Conservation (phyloP, 2,113 vertebrate species). For the Trochalopteron elliotii region DNA sequence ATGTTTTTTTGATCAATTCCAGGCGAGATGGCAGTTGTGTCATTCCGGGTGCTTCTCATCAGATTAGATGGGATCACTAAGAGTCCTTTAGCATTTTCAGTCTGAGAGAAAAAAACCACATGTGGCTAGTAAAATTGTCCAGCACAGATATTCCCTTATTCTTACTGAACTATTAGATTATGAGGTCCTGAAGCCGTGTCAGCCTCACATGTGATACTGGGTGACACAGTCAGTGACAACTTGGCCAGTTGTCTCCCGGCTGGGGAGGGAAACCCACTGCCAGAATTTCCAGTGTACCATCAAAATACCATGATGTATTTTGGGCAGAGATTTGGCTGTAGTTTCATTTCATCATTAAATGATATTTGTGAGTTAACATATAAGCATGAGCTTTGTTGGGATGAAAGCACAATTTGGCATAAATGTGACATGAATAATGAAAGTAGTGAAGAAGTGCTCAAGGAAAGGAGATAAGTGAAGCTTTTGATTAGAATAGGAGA, state of each 20-base stretch:
- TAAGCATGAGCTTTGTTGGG: background rate
- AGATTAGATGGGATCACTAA: conserved; percentile 44
- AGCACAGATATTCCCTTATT: background rate
- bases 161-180: background rate
- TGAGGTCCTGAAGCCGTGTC: background rate
- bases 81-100: conserved; percentile 40
- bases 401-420: background rate
- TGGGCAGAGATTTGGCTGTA: background rate
- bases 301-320: background rate
- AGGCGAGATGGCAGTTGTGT: conserved; percentile 61
- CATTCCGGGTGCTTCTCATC: conserved; percentile 30
- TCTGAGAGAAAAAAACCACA: background rate
- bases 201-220: background rate
- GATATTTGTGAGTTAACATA: background rate
- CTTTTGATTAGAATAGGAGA: conserved; percentile 22
- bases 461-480: conserved; percentile 48
- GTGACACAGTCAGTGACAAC: background rate
- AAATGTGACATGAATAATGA: background rate
- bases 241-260: background rate
- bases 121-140: conserved; percentile 32
- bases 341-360: conserved; percentile 4
- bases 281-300: background rate
- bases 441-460: conserved; percentile 5
- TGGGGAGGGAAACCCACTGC: background rate
- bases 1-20: conserved; percentile 56